These are phyloP conservation scores for Cactoblastis cactorum DNA, from an alignment of 2,888 invertebrate species.

Conservation along the genomic window DNA sequence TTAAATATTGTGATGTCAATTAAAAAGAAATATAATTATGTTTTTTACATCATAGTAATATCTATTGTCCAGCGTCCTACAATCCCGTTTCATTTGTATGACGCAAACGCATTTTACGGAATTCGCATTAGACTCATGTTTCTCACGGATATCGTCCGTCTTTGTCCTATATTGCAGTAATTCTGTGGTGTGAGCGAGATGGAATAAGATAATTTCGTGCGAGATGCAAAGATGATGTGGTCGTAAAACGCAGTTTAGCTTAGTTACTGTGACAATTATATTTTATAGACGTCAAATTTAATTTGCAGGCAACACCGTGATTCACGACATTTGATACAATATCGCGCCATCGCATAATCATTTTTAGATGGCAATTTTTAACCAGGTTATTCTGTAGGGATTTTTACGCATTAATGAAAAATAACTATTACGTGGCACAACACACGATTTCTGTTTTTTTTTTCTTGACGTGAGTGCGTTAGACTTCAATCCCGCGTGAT, in stretches of 20 bases:
- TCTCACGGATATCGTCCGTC: slow-evolving; percentile 7
- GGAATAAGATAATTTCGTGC: slow-evolving; percentile 6
- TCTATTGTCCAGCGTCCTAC: slow-evolving; percentile 15
- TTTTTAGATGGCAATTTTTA: too few species aligned
- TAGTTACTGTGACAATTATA: neutral
- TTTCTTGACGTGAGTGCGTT: too few species aligned
- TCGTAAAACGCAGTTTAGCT: neutral
- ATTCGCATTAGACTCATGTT: slow-evolving; percentile 8
- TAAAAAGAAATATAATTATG: neutral
- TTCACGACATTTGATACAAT: too few species aligned
- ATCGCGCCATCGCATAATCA: too few species aligned
- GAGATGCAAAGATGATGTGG: slow-evolving; percentile 1
- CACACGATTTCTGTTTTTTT: too few species aligned
- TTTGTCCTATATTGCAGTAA: neutral
- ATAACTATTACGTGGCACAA: too few species aligned
- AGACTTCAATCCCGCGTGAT: too few species aligned
- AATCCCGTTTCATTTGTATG: slow-evolving; percentile 7
- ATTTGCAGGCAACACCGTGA: neutral
- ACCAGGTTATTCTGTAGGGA: too few species aligned
- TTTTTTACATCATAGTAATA: neutral
- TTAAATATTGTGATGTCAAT: too few species aligned
- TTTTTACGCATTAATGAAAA: too few species aligned
- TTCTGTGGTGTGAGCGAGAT: slow-evolving; percentile 1
- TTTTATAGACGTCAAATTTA: neutral
- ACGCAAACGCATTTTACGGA: slow-evolving; percentile 8